Base-by-base conservation (phyloP, 1,140 invertebrate genomes). In the Penaeus indicus region DNA sequence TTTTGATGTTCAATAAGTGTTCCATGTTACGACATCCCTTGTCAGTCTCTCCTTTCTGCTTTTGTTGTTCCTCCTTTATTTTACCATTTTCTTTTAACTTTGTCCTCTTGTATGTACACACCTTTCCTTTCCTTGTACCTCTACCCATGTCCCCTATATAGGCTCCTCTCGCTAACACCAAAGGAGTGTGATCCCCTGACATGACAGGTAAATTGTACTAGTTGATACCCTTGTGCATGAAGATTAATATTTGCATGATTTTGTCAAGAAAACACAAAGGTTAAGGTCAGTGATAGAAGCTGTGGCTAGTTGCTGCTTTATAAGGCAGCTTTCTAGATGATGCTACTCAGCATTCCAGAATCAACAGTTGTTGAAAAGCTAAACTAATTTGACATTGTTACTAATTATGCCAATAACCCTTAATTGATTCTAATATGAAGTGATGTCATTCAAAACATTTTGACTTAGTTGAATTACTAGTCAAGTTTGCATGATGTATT, bases 111-210 rank as follows among this genome's bases (percentile, higher is more conserved):
- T 38, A 27, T 38, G 21, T n/a, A n/a, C 8, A 82, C 61, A 82
- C 25, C 80, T 22, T 18, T 54, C 80, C 61, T 38, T n/a, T 54
- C 47, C 61, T 63, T n/a, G 38, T 63, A 21, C 69, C 61, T 77
- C 13, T 67, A 32, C 47, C 69, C 54, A 54, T 32, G 42, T 80
- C 32, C 32, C 54, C 78, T 47, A 32, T 47, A 42, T 80, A 80
- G 38, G 62, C 69, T 63, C 64, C 82, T 64, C 63, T 84, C 62
- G 82, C 62, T 84, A 84, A 84, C 82, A 84, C 63, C 64, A 84
- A 62, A 42, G 82, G 82, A 84, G 62, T 69, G 63, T 64, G 25
- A 60, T 80, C 82, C 42, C 63, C 82, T 84, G 38, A 42, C 64
- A 47, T 42, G 63, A 84, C 82, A 84, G 82, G 82, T 84, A 84